Percentiles rank a stretch among this genome's conserved stretches.
Conservation (phyloP, 2,113 vertebrate species). For the Azemiops feae region DNA sequence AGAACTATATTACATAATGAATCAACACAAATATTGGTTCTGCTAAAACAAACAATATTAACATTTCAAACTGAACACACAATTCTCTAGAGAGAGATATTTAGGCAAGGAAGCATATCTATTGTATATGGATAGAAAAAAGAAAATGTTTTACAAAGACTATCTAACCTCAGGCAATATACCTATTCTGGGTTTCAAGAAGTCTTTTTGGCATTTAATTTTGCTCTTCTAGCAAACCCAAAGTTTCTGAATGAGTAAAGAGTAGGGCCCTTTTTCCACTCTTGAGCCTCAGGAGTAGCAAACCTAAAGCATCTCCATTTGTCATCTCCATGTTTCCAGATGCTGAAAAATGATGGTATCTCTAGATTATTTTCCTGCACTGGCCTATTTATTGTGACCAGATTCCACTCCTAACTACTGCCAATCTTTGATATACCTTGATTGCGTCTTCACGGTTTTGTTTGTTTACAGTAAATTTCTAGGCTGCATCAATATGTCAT, state of each 20-base stretch:
- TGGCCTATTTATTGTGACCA: not conserved
- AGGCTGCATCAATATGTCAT: not conserved
- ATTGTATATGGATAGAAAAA: not conserved
- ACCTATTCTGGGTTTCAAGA: not conserved
- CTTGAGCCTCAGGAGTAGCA: not conserved
- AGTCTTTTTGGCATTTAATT: not conserved
- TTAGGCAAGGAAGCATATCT: not conserved
- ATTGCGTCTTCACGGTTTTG: not conserved
- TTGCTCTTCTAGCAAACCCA: not conserved
- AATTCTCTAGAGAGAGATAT: not conserved
- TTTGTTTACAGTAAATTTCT: not conserved
- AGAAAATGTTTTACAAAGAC: not conserved
- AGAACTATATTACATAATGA: not conserved
- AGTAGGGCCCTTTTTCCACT: not conserved
- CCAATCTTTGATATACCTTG: not conserved
- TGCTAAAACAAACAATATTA: not conserved
- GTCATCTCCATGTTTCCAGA: not conserved
- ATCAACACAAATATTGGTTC: not conserved
- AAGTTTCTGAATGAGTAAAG: not conserved
- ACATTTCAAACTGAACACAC: not conserved
- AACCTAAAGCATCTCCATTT: not conserved
- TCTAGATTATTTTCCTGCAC: not conserved
- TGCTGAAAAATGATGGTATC: not conserved
- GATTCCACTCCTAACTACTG: not conserved
- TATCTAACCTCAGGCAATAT: not conserved